Base-by-base conservation (phyloP, 2,113 vertebrate species). In the Antechinus stuartii region DNA sequence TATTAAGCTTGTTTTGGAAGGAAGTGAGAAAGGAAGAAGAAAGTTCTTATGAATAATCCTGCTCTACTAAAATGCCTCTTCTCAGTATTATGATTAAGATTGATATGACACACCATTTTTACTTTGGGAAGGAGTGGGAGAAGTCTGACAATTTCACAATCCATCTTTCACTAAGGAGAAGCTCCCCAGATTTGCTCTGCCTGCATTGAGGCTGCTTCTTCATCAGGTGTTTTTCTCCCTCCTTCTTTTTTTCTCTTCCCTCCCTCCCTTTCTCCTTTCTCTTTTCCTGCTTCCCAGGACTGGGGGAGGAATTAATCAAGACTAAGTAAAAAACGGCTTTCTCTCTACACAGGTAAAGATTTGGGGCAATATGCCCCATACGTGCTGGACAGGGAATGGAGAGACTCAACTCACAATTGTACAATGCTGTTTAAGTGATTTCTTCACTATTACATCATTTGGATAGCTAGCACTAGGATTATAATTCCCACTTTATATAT, bases 251-350 rank as follows among this genome's bases (percentile, higher is more conserved):
- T 49, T 49, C 49, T 49, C 89, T 56, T 56, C 54, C 89, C 47
- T 55, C 89, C 84, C 54, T 91, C 56, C 91, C 90, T 92, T 92
- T 93, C 91, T 49, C 57, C 52, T 90, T 90, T 91, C 92, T 93
- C 57, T 57, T 96, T 91, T 54, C 95, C 94, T 96, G 97, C 92
- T 97, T 94, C 94, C 3, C 91, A 94, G 92, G 84, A 89, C 96
- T 97, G 98, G 98, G 95, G 98, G 98, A 97, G 98, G 97, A 97
- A 97, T 97, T 96, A 94, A 97, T 97, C 97, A 97, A 95, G 92
- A 68, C 95, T 97, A 98, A 97, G 96, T 96, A 93, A 95, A 93
- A 96, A 94, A 97, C 94, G 95, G 92, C 91, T 96, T 97, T 96
- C 96, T 94, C 97, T 90, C 53, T 95, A 0, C 52, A 93, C 56